Conservation (phyloP, 2,113 vertebrate species). For the Diadophis punctatus region DNA sequence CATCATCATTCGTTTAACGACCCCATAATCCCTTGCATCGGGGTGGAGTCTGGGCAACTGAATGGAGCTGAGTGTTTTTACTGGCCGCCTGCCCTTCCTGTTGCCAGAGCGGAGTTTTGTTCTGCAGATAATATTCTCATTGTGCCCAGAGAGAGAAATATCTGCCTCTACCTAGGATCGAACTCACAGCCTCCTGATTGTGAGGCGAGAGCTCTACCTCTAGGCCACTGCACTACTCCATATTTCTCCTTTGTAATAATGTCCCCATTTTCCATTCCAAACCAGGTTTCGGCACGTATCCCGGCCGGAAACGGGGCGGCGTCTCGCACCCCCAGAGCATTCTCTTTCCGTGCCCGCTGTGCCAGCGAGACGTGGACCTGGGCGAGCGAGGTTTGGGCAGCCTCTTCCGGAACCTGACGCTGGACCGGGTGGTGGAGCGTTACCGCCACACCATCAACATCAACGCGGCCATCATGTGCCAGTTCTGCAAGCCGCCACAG, state of each 20-base stretch:
- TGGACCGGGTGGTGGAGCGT: constrained; percentile 93
- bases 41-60: too few relatives aligned
- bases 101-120: too few relatives aligned
- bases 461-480: constrained; percentile 85
- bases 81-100: too few relatives aligned
- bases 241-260: fast-evolving
- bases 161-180: too few relatives aligned
- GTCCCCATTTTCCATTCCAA: neutral
- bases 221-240: too few relatives aligned
- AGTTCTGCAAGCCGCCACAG: constrained; percentile 89
- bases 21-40: too few relatives aligned
- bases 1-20: neutral
- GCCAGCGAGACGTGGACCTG: constrained; percentile 87
- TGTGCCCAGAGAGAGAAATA: too few relatives aligned
- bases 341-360: constrained; percentile 88
- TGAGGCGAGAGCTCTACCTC: too few relatives aligned
- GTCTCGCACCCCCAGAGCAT: constrained; percentile 72
- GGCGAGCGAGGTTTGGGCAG: constrained; percentile 86
- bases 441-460: constrained; percentile 74
- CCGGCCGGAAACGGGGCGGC: constrained; percentile 80
- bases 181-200: too few relatives aligned
- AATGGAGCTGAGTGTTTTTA: too few relatives aligned
- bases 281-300: constrained; percentile 87
- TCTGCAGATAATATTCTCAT: too few relatives aligned
- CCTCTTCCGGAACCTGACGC: constrained; percentile 91